phyloP scores from a whole-genome alignment of 1,140 invertebrate species.

The Drosophila insularis region DNA sequence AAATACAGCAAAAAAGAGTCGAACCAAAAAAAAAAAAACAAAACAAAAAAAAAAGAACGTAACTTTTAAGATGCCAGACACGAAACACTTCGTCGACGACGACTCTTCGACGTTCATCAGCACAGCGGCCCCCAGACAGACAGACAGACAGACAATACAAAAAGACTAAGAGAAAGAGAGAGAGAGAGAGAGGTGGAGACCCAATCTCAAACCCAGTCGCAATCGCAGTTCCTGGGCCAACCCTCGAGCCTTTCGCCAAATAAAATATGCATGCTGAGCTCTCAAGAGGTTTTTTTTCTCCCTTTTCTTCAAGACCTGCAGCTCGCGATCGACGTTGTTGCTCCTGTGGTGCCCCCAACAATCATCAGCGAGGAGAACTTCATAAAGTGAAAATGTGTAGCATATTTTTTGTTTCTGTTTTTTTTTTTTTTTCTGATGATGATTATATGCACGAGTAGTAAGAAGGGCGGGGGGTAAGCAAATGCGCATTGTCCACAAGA shows the following conservation, averaged over 20 bases:
- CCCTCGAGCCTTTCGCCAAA: slow-evolving; percentile 56
- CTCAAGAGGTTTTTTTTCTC: slow-evolving; percentile 40
- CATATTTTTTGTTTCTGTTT: slow-evolving; percentile 47
- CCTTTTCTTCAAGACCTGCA: slow-evolving; percentile 49
- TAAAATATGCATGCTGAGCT: slow-evolving; percentile 73
- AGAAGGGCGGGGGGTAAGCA: slow-evolving; percentile 21
- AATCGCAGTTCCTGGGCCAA: slow-evolving; percentile 29
- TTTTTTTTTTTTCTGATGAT: not conserved
- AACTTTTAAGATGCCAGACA: slow-evolving; percentile 72
- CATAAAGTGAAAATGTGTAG: slow-evolving; percentile 77
- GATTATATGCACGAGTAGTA: slow-evolving; percentile 35
- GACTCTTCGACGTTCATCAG: slow-evolving; percentile 60
- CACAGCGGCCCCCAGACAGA: slow-evolving; percentile 57
- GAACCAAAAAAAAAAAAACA: slow-evolving; percentile 27
- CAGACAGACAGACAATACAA: slow-evolving; percentile 26
- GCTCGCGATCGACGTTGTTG: slow-evolving; percentile 45
- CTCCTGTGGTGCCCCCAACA: slow-evolving; percentile 34
- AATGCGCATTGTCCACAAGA: slow-evolving; percentile 41
- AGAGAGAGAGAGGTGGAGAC: not conserved
- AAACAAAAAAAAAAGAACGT: slow-evolving; percentile 39
- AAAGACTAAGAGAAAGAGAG: not conserved
- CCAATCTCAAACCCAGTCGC: slow-evolving; percentile 32
- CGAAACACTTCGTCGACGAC: slow-evolving; percentile 53
- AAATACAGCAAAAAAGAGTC: slow-evolving; percentile 59
- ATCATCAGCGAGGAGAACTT: slow-evolving; percentile 37